Conservation (phyloP, 2,113 vertebrate species). For the Pterophyllum scalare region DNA sequence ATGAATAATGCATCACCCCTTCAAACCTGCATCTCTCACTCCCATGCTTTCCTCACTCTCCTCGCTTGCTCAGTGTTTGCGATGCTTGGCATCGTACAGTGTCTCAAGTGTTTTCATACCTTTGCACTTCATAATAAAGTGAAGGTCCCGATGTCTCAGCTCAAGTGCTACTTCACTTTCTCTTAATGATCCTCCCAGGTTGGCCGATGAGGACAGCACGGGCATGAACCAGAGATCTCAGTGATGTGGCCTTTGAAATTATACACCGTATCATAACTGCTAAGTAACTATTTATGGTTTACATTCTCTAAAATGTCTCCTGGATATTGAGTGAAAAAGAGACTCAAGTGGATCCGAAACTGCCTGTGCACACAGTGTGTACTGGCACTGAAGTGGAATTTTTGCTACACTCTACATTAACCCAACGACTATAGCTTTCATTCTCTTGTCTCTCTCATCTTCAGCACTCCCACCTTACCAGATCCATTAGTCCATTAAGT, state of each 20-base stretch:
- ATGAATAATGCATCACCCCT: conserved; percentile 77
- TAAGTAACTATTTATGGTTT: conserved; percentile 23
- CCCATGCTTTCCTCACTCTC: conserved; percentile 21
- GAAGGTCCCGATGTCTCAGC: conserved; percentile 58
- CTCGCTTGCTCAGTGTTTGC: conserved; percentile 44
- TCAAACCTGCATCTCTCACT: conserved; percentile 48
- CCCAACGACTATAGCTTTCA: conserved; percentile 34
- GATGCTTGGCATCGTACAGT: conserved; percentile 24
- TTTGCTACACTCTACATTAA: conserved; percentile 47
- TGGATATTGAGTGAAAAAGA: neutral
- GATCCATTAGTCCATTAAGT: conserved; percentile 74
- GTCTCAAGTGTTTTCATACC: conserved; percentile 73
- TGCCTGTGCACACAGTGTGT: neutral
- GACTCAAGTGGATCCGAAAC: neutral
- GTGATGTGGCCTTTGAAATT: conserved; percentile 20
- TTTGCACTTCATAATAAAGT: conserved; percentile 76
- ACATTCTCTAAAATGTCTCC: neutral
- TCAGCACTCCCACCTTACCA: conserved; percentile 51
- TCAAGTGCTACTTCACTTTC: conserved; percentile 59
- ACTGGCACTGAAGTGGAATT: conserved; percentile 3
- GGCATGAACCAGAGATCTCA: conserved; percentile 10
- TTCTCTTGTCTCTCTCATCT: conserved; percentile 41
- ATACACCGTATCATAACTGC: neutral
- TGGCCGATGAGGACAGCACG: conserved; percentile 47
- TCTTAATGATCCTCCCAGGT: conserved; percentile 51